phyloP scores from a whole-genome alignment of 2,888 invertebrate genomes.

The Nebria brevicollis region DNA sequence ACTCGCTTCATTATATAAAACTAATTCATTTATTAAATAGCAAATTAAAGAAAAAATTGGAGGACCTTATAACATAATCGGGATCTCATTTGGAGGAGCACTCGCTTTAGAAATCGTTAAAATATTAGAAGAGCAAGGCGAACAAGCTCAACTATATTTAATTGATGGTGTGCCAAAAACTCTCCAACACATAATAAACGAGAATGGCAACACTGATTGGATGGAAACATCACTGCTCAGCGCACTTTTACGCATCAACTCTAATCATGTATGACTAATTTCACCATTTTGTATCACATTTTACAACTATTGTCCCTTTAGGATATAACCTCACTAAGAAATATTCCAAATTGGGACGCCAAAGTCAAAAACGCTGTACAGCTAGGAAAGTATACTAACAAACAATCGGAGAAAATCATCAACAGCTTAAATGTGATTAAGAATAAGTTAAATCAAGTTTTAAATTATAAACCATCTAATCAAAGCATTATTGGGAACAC shows the following conservation, averaged over 20 bases:
- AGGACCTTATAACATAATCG: slow-evolving; percentile 17
- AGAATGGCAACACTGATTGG: not conserved
- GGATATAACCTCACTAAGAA: not conserved
- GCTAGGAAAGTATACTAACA: not conserved
- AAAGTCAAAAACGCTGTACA: not conserved
- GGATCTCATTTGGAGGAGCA: slow-evolving; percentile 4
- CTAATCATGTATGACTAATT: not conserved
- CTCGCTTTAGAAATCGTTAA: slow-evolving; percentile 12
- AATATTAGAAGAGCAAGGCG: not conserved
- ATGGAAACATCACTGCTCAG: not conserved
- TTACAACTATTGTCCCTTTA: not conserved
- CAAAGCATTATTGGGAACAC: not conserved
- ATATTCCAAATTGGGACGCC: slow-evolving; percentile 5
- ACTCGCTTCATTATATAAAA: not conserved
- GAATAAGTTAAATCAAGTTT: not conserved
- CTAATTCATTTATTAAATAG: not conserved
- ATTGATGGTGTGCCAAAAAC: slow-evolving; percentile 17
- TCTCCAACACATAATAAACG: not conserved
- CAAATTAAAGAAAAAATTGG: slow-evolving; percentile 7
- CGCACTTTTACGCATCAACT: not conserved
- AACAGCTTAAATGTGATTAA: slow-evolving; percentile 2
- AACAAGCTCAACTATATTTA: not conserved
- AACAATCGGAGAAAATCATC: not conserved
- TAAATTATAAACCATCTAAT: slow-evolving; percentile 12
- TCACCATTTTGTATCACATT: not conserved